Evolutionary conservation across 2,888 invertebrate species (phyloP).

Genomic region (Choristoneura rosaceana): DNA sequence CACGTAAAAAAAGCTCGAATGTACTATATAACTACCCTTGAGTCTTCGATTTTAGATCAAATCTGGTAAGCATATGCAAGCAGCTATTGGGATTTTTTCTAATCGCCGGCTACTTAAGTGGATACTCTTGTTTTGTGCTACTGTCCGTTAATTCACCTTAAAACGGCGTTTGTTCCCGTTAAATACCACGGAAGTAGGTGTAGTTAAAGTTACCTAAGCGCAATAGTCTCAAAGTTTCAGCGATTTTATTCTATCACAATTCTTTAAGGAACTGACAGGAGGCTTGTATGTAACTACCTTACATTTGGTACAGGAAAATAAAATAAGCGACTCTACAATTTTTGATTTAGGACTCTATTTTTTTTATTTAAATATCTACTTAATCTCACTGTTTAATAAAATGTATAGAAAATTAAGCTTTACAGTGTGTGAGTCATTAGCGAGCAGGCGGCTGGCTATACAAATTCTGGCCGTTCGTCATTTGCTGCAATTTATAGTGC

Average conservation of each 20-base stretch:
- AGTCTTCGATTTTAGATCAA: no score
- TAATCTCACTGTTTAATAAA: not conserved
- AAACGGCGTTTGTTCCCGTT: not conserved
- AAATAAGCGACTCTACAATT: not conserved
- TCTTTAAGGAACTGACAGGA: no score
- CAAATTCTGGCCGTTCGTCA: slow-evolving; percentile 53
- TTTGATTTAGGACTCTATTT: not conserved
- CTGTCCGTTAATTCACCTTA: not conserved
- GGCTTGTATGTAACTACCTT: no score
- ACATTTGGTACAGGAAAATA: no score
- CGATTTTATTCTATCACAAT: no score
- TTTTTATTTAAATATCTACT: not conserved
- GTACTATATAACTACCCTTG: no score
- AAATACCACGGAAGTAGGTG: not conserved
- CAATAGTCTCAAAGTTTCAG: no score
- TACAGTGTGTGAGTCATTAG: slow-evolving; percentile 42
- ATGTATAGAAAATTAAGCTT: slow-evolving; percentile 36
- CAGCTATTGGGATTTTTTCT: not conserved
- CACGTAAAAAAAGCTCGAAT: no score
- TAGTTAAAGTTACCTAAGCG: no score
- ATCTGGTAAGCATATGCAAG: no score
- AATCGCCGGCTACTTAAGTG: not conserved
- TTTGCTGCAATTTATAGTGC: slow-evolving; percentile 56
- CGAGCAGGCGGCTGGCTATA: slow-evolving; percentile 17
- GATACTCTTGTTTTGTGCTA: not conserved